Base-by-base conservation (phyloP, 1,140 invertebrate genomes). In the Dendroctonus ponderosae region DNA sequence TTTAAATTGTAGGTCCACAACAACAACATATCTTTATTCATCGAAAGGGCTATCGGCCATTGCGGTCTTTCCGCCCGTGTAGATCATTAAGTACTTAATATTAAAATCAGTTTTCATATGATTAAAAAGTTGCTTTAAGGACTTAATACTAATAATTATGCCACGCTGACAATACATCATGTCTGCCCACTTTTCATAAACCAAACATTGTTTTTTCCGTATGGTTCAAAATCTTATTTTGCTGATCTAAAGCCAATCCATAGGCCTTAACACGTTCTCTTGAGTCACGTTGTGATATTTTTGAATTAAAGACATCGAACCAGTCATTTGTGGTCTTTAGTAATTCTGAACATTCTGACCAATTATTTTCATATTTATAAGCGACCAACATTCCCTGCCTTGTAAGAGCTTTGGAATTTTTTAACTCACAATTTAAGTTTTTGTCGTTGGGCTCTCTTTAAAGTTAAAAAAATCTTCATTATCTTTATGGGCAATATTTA, bases 401-500 rank as follows among this genome's bases (percentile, higher is more conserved):
- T 37, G 41, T 44, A 7, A 58, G 43, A 5, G 51, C 53, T 60
- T 39, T n/a, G n/a, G n/a, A n/a, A n/a, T n/a, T n/a, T n/a, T n/a
- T n/a, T n/a, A n/a, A n/a, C n/a, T n/a, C n/a, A n/a, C n/a, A 67
- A 37, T 62, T 63, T 67, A 4, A 63, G 7, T 54, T 68, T 68
- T 42, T 68, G 65, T 7, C 65, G 46, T 51, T 50, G 44, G 12
- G 58, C 57, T 40, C 40, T 50, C 46, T 63, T 63, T 8, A 53
- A 50, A 63, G 62, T 63, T 54, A 56, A 54, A 42, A n/a, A 63
- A 63, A 56, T 50, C 9, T 68, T 9, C 6, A 54, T 37, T 66
- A 58, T 65, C 8, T 50, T 63, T 68, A 49, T 63, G 66, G 39
- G 66, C 60, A 43, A 68, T 63, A 39, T 63, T 68, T 58, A 64